Base-by-base conservation (phyloP, 2,888 invertebrate genomes). In the Nycteola revayana region DNA sequence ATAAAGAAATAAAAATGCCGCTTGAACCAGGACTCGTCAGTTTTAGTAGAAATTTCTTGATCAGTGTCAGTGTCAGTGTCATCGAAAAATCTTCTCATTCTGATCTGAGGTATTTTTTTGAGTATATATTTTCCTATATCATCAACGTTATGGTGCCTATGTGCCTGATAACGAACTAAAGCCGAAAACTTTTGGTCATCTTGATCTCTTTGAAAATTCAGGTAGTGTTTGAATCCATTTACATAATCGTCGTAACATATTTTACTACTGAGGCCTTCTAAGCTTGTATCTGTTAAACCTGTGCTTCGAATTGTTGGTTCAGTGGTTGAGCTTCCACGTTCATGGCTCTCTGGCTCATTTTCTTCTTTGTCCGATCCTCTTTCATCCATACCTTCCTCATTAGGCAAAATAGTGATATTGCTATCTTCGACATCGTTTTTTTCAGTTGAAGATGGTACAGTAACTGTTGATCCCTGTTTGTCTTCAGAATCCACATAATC, bases 71-170 rank as follows among this genome's bases (percentile, higher is more conserved):
- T 53, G 14, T 75, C 75, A 0, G 60, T 53, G 9, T 79, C 73
- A 10, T 80, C 78, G 20, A 73, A 72, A 36, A 73, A 66, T 9
- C 57, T 34, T 30, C 53, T 61, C 8, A 49, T 27, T 44, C 56
- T 60, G 9, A 42, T 36, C 8, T 54, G 52, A 3, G 86, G 86
- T 40, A 86, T 56, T 58, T 83, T 86, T 17, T 72, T 62, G 1
- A 85, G 47, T 28, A 86, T 86, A 32, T 49, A 82, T 42, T 85
- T 86, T n/a, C 86, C 86, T 5, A 86, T 85, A 32, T 85, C 85
- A 21, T 86, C 77, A 2, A 86, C 85, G 7, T 59, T 78, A 25
- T 86, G 86, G 32, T 86, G 86, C 45, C 49, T 73, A 21, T 86
- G 86, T 1, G 86, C 86, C 57, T 86, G 83, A 36, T 83, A 86